Conservation (phyloP, 2,113 vertebrate genomes). For the Quiscalus mexicanus region DNA sequence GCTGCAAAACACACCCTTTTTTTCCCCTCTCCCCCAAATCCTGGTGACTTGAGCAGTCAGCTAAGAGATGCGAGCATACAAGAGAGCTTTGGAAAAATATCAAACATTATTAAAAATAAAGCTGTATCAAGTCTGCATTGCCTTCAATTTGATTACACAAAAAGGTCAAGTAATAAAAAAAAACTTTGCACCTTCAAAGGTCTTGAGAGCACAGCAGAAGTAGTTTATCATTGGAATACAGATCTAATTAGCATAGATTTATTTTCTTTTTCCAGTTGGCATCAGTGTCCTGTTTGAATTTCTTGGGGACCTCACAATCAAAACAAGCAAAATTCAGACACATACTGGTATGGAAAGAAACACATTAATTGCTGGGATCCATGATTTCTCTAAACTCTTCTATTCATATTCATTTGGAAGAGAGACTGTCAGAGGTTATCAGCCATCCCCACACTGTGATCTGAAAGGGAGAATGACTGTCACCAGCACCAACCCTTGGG, state of each 20-base stretch:
- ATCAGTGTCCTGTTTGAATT: background rate
- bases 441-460: background rate
- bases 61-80: background rate
- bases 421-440: background rate
- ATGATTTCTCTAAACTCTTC: background rate
- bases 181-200: conserved; percentile 3
- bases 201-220: background rate
- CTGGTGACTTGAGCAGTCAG: background rate
- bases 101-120: background rate
- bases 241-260: conserved; percentile 9
- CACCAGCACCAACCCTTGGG: background rate
- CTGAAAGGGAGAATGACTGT: background rate
- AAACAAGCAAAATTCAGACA: background rate
- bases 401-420: background rate
- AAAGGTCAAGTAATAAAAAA: conserved; percentile 51
- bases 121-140: background rate
- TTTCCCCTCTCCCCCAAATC: background rate
- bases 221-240: background rate
- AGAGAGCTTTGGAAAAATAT: background rate
- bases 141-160: background rate
- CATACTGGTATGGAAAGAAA: background rate
- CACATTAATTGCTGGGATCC: background rate
- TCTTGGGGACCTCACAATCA: background rate
- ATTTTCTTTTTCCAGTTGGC: background rate
- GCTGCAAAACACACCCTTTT: background rate